Evolutionary conservation across 1,140 invertebrate species (phyloP), one percentile per base, ranked within the genome.

Genomic region (Drosophila lini): DNA sequence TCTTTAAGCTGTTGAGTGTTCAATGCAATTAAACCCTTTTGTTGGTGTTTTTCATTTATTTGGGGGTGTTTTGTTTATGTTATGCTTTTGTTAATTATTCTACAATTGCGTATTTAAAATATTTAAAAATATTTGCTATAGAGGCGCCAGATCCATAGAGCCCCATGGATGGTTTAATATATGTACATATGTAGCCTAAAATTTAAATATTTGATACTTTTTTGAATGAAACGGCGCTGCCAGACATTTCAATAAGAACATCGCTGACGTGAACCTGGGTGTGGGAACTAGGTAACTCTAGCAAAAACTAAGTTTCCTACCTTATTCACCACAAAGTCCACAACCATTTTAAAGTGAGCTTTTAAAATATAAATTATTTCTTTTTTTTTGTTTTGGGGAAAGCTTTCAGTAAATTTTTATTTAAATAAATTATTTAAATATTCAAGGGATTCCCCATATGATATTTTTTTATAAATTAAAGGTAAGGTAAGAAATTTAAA

Each of bases 1-100:
- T 89, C 84, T 84, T 89, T 89, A 89, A 89, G 56, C 85, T 84
- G 84, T 89, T 89, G 81, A 89, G 80, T 84, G 84, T 89, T 89
- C 74, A 89, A 89, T 89, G 81, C 74, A 89, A 89, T 70, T 78
- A 70, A 75, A 63, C 7, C 38, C 16, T n/a, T 57, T 9, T 53
- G 31, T 31, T 41, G 5, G 10, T 19, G 5, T 32, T 76, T 65
- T 22, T 19, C 3, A 36, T 53, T 53, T 34, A 34, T 52, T 36
- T 36, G 50, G 32, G 50, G 7, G 48, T 50, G 47, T 32, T 19
- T 36, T 5, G 2, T 22, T 53, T 52, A 2, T 19, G 4, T 48
- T 48, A 10, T 16, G 8, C 5, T 31, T 5, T 3, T 50, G 3
- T 22, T 16, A 2, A 9, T 31, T 6, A 48, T 0, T 7, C 1